Conservation (phyloP, 2,888 invertebrate species). For the Pseudanteris insignis region DNA sequence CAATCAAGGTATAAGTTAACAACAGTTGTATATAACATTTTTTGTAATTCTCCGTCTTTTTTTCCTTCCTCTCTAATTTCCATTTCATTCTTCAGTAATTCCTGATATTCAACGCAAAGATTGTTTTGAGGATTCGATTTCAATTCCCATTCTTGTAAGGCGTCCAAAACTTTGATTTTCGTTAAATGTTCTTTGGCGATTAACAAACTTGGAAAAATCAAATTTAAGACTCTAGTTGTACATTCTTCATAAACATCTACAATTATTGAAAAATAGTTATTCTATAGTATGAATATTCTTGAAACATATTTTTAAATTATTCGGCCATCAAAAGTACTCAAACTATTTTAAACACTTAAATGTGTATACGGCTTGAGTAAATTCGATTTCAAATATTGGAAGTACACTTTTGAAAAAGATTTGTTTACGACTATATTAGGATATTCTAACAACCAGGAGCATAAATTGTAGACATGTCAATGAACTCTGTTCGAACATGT, state of each 20-base stretch:
- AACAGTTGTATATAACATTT: conserved; percentile 55
- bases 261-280: not conserved
- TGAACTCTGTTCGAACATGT: no score
- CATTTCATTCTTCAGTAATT: conserved; percentile 54
- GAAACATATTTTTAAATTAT: not conserved
- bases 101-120: conserved; percentile 57
- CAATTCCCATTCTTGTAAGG: conserved; percentile 60
- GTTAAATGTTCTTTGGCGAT: conserved; percentile 50
- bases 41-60: conserved; percentile 54
- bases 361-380: no score
- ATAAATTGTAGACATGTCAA: no score
- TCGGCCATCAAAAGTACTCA: no score
- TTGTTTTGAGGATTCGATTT: conserved; percentile 55
- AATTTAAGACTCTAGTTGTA: conserved; percentile 56
- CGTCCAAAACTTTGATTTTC: conserved; percentile 58
- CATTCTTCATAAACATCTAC: conserved; percentile 59
- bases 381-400: no score
- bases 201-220: conserved; percentile 57
- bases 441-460: no score
- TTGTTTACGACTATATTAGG: no score
- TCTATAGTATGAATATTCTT: not conserved
- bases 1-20: conserved; percentile 63
- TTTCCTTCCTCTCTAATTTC: conserved; percentile 49
- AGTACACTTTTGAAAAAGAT: no score
- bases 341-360: no score